phyloP scores from a whole-genome alignment of 2,113 vertebrate species.

The Oryzias woworae region DNA sequence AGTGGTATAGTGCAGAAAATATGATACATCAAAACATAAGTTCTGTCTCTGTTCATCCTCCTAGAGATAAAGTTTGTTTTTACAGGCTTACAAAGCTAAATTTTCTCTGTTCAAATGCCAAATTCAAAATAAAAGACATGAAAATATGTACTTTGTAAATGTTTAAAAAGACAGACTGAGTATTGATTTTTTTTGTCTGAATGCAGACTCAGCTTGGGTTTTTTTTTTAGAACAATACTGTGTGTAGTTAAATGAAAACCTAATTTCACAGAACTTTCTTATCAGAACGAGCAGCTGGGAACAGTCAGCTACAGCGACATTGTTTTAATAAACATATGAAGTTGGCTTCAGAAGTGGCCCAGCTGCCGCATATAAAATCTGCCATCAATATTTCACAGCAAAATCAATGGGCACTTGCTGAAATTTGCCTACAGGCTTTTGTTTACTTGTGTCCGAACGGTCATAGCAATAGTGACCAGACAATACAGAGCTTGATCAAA shows the following conservation, averaged over 20 bases:
- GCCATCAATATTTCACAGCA: neutral
- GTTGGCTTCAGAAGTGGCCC: slow-evolving; percentile 1
- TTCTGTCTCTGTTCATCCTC: too few species aligned
- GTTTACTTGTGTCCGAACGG: neutral
- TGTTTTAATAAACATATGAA: slow-evolving; percentile 8
- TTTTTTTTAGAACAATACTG: slow-evolving; percentile 7
- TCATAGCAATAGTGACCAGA: neutral
- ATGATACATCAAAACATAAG: too few species aligned
- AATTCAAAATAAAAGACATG: too few species aligned
- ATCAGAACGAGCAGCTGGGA: slow-evolving; percentile 16
- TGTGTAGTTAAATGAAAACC: neutral
- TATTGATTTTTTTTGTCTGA: neutral
- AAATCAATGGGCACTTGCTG: neutral
- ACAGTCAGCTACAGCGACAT: slow-evolving; percentile 7
- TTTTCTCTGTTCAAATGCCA: too few species aligned
- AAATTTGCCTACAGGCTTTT: neutral
- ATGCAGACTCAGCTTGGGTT: neutral
- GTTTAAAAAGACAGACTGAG: neutral
- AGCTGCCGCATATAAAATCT: slow-evolving; percentile 7
- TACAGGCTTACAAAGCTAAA: too few species aligned
- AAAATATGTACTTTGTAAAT: neutral
- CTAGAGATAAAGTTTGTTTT: too few species aligned
- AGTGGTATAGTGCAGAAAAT: too few species aligned
- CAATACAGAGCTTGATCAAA: neutral
- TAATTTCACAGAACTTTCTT: slow-evolving; percentile 3